Evolutionary conservation across 1,140 invertebrate genomes (phyloP).

Genomic region (Sipha flava): DNA sequence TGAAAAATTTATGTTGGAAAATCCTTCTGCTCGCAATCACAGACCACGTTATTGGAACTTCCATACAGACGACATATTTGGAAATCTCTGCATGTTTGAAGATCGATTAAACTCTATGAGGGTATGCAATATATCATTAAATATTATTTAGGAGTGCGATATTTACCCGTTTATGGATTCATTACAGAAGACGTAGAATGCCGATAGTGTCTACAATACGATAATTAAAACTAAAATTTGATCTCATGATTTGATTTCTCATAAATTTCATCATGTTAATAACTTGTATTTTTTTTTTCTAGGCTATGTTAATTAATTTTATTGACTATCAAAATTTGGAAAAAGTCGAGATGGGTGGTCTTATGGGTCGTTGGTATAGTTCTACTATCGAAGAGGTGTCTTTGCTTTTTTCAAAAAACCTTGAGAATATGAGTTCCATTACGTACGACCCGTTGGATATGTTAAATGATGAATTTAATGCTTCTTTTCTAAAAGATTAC

Average conservation of each 20-base stretch:
- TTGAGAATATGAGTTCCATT: conserved; percentile 59
- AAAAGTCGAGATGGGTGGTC: conserved; percentile 73
- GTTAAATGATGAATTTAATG: conserved; percentile 54
- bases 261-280: too few relatives aligned
- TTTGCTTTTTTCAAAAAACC: conserved; percentile 64
- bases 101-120: conserved; percentile 51
- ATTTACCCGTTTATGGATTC: too few relatives aligned
- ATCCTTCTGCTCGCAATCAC: conserved; percentile 37
- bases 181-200: too few relatives aligned
- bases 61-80: conserved; percentile 61
- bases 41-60: conserved; percentile 61
- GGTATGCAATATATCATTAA: too few relatives aligned
- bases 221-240: too few relatives aligned
- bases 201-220: too few relatives aligned
- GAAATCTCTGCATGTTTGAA: conserved; percentile 58
- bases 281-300: too few relatives aligned
- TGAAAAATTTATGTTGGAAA: not conserved
- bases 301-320: conserved; percentile 62
- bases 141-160: too few relatives aligned
- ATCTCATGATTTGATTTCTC: too few relatives aligned
- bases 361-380: conserved; percentile 60
- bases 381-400: conserved; percentile 49
- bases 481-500: conserved; percentile 56
- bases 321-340: conserved; percentile 78
- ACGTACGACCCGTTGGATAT: conserved; percentile 61